These are phyloP conservation scores for Allolobophora icterica DNA, from an alignment of 2,888 invertebrate species.

Conservation along the genomic window DNA sequence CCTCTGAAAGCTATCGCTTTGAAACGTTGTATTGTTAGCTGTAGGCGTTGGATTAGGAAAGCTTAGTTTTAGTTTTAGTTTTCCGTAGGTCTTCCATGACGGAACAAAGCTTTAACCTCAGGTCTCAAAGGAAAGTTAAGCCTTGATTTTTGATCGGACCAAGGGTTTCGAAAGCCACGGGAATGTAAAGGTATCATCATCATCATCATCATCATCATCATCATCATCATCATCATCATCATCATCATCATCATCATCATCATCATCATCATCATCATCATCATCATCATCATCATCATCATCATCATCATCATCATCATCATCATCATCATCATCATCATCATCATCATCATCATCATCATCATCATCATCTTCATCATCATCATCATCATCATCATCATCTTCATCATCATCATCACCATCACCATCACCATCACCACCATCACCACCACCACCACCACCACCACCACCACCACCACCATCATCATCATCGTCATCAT, in stretches of 20 bases:
- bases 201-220: background rate
- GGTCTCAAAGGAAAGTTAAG: no score
- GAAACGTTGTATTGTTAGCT: no score
- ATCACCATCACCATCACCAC: background rate
- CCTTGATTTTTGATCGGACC: no score
- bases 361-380: no score
- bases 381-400: no score
- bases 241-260: constrained; percentile 35
- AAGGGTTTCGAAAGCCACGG: no score
- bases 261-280: constrained; percentile 30
- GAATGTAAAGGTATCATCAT: no score
- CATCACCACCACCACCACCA: background rate
- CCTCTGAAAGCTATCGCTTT: no score
- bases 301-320: constrained; percentile 23
- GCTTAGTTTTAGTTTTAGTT: no score
- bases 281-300: constrained; percentile 29
- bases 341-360: background rate
- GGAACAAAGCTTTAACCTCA: no score
- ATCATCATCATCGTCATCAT: constrained; percentile 15
- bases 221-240: constrained; percentile 46
- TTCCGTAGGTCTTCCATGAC: no score
- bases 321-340: constrained; percentile 6
- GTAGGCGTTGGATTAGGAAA: no score
- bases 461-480: constrained; percentile 29
- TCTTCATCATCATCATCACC: constrained; percentile 22